These are phyloP conservation scores for Heliconius himera DNA, from an alignment of 1,140 invertebrate species.

Conservation along the genomic window DNA sequence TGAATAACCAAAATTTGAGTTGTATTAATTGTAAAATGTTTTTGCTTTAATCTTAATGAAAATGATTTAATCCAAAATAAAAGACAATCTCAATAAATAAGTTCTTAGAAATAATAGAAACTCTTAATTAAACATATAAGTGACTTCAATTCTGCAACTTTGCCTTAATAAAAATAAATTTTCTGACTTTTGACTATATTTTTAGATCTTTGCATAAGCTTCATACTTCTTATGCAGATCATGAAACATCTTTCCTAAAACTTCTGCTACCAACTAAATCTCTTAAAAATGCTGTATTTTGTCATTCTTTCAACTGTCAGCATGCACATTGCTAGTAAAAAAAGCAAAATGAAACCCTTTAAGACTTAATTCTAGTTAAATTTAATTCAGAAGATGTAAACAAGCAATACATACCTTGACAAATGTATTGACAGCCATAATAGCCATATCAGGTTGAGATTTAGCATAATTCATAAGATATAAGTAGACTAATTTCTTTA, in stretches of 20 bases:
- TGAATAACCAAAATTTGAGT: neutral
- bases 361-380: constrained; percentile 41
- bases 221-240: neutral
- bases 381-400: constrained; percentile 31
- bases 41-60: neutral
- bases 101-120: neutral
- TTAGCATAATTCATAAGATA: constrained; percentile 99
- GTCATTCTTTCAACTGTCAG: constrained; percentile 35
- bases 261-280: neutral
- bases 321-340: constrained; percentile 48
- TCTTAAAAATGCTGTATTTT: constrained; percentile 28
- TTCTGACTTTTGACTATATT: neutral
- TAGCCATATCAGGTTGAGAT: constrained; percentile 99
- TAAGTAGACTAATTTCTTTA: constrained; percentile 99
- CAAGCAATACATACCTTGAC: constrained; percentile 90
- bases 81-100: neutral
- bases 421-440: constrained; percentile 99
- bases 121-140: neutral
- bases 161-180: neutral
- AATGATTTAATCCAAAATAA: too few species aligned
- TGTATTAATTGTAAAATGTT: constrained; percentile 18
- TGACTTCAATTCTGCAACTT: neutral
- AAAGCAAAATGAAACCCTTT: constrained; percentile 44
- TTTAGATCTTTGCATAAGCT: neutral
- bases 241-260: neutral